These are phyloP conservation scores for Rhinophrynus dorsalis DNA, from an alignment of 2,797 vertebrate species.

Conservation along the genomic window DNA sequence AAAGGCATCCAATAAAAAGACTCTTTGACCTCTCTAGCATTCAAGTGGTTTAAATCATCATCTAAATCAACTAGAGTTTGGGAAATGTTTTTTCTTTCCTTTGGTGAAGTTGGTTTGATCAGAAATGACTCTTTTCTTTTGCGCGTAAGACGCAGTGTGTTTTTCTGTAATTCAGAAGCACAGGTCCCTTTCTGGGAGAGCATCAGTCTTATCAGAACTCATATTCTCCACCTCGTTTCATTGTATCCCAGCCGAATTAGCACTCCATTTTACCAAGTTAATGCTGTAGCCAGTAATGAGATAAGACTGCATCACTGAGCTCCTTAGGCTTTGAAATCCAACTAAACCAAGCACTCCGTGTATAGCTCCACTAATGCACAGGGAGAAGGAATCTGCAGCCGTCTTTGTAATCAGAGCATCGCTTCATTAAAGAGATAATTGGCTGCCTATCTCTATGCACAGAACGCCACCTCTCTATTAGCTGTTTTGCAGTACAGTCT, in stretches of 20 bases:
- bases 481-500: not conserved
- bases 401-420: slow-evolving; percentile 41
- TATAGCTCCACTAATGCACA: slow-evolving; percentile 24
- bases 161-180: slow-evolving; percentile 3
- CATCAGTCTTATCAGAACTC: slow-evolving; percentile 27
- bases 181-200: slow-evolving; percentile 20
- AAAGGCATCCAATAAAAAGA: no score
- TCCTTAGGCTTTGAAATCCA: slow-evolving; percentile 24
- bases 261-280: slow-evolving; percentile 32
- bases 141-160: no score
- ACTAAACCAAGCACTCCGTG: slow-evolving; percentile 17
- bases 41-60: no score
- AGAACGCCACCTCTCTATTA: slow-evolving; percentile 39
- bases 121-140: no score
- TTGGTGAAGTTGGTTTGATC: no score
- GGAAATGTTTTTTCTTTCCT: no score
- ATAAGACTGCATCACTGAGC: slow-evolving; percentile 25
- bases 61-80: no score
- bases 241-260: slow-evolving; percentile 28
- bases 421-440: slow-evolving; percentile 47
- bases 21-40: no score
- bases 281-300: slow-evolving; percentile 23
- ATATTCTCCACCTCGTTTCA: slow-evolving; percentile 37
- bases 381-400: slow-evolving; percentile 11
- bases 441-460: slow-evolving; percentile 39